Evolutionary conservation across 2,797 vertebrate species (phyloP), one percentile per base, ranked within the genome.

Genomic region (Catostomus latipinnis): DNA sequence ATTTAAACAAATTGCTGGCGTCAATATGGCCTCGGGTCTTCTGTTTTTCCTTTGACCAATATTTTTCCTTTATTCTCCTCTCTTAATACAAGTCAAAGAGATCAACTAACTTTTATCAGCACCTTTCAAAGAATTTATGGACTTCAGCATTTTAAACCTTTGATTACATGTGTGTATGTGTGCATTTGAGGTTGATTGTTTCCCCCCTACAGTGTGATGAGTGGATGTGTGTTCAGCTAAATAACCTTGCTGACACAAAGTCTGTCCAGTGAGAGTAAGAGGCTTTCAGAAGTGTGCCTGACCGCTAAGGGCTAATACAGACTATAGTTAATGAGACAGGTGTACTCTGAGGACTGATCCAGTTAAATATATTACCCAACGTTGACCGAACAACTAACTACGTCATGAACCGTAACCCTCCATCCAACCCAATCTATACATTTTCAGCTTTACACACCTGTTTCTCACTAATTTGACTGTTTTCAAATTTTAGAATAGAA

Each of bases 71-170:
- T 53, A 65, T 71, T 62, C 63, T 80, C 62, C 46, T 80, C 72
- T 79, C 49, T 75, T 62, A 71, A 78, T 84, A 78, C 91, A 61
- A 67, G 86, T 90, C 88, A 90, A 90, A 91, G 90, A 84, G 12
- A 71, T 56, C 80, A 43, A 14, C 12, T 2, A 82, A 73, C 88
- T 91, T 91, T 92, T 73, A 92, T 93, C 89, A 90, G 62, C 53
- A 82, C 83, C 53, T 88, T 86, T 92, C 92, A 89, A 86, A 69
- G 62, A 76, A 34, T 92, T 87, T 86, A 67, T 83, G 82, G 12
- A 90, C 86, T 90, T 92, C 91, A 93, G 92, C 92, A 88, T 82
- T 92, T 90, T 87, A 83, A 54, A 83, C 86, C 43, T 92, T 87
- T 81, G 74, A 79, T 73, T 75, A 62, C 66, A 54, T 43, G 76